Percentiles rank a stretch among this genome's conserved stretches.
phyloP scores from a whole-genome alignment of 2,113 vertebrate genomes.

The Irena cyanogastra region DNA sequence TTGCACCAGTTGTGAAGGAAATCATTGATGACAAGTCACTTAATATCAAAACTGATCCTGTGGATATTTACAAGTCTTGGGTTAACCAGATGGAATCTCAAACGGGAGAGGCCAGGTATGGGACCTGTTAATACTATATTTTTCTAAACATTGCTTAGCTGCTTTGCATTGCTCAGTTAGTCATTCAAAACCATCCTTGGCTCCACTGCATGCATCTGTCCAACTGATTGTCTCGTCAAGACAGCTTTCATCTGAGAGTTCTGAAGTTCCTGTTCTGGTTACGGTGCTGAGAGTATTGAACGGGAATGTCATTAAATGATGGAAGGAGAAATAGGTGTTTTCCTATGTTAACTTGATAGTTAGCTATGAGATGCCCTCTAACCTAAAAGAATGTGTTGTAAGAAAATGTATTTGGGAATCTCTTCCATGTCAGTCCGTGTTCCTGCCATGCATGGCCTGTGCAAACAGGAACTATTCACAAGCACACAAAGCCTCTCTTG shows the following conservation, averaged over 20 bases:
- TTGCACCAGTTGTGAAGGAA: slow-evolving; percentile 94
- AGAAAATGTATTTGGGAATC: not conserved
- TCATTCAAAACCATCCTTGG: not conserved
- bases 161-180: not conserved
- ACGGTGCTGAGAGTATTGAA: not conserved
- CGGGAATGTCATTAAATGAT: not conserved
- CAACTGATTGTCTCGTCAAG: not conserved
- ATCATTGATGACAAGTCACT: slow-evolving; percentile 95
- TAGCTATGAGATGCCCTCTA: not conserved
- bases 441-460: not conserved
- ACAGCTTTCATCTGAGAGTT: not conserved
- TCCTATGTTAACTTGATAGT: not conserved
- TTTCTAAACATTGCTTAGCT: not conserved
- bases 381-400: not conserved
- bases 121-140: not conserved
- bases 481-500: not conserved
- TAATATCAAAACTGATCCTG: slow-evolving; percentile 96
- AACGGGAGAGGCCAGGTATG: slow-evolving; percentile 93
- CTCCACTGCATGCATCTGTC: not conserved
- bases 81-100: slow-evolving; percentile 99
- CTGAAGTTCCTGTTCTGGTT: not conserved
- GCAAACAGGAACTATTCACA: not conserved
- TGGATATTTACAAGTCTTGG: slow-evolving; percentile 98
- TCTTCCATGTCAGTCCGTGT: not conserved
- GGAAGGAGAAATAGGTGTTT: not conserved